Percentiles rank a stretch among this genome's conserved stretches.
phyloP scores from a whole-genome alignment of 2,888 invertebrate species.

The Eledone cirrhosa region DNA sequence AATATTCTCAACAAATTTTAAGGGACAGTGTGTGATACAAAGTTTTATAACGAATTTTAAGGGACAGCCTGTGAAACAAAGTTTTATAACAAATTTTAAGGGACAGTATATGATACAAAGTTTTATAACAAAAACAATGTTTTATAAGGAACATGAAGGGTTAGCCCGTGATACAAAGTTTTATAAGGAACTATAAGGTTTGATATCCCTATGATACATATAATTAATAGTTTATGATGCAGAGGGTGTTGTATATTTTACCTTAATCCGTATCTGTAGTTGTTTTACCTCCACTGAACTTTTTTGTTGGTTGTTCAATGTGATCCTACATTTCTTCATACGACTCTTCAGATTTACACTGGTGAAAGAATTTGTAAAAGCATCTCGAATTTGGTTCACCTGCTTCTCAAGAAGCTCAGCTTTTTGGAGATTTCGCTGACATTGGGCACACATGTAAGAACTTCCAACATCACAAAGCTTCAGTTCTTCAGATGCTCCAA shows the following conservation, averaged over 20 bases:
- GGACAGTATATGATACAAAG: too few species aligned
- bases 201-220: too few species aligned
- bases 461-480: slow-evolving; percentile 14
- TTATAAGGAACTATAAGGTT: too few species aligned
- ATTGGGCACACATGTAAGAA: slow-evolving; percentile 16
- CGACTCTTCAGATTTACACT: neutral
- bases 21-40: too few species aligned
- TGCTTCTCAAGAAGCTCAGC: slow-evolving; percentile 12
- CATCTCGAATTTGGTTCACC: slow-evolving; percentile 17
- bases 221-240: too few species aligned
- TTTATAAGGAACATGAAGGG: too few species aligned
- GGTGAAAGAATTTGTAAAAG: slow-evolving; percentile 5
- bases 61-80: too few species aligned
- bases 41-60: too few species aligned
- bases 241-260: neutral
- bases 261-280: slow-evolving; percentile 11
- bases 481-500: slow-evolving; percentile 9
- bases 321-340: slow-evolving; percentile 7
- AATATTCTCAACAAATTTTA: too few species aligned
- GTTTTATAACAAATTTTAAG: too few species aligned
- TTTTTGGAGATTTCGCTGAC: slow-evolving; percentile 9
- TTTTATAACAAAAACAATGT: too few species aligned
- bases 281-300: slow-evolving; percentile 21
- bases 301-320: neutral
- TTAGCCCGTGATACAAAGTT: too few species aligned